Evolutionary conservation across 35 echinoderm and acorn worm species (phyloP).

Genomic region (Heliocidaris tuberculata): DNA sequence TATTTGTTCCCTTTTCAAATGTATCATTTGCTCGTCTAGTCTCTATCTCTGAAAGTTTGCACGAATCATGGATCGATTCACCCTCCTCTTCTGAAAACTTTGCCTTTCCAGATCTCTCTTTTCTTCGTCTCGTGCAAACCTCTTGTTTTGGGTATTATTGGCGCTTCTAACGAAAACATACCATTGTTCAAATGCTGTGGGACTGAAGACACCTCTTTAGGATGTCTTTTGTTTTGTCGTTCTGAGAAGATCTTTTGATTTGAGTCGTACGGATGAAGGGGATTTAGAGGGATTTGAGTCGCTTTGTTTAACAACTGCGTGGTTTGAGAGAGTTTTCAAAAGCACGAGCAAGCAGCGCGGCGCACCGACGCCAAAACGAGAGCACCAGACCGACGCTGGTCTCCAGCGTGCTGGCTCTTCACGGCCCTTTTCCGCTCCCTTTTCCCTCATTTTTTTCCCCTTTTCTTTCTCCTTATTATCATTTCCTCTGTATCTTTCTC

Average conservation of each 20-base stretch:
- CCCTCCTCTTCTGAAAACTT: background rate
- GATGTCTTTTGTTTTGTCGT: conserved; percentile 4
- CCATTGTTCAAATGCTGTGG: background rate
- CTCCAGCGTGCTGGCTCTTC: background rate
- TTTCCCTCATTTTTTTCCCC: background rate
- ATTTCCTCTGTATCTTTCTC: background rate
- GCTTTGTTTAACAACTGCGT: conserved; percentile 16
- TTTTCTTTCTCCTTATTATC: background rate
- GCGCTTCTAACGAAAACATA: conserved; percentile 16
- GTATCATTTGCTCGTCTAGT: background rate
- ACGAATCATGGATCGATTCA: background rate
- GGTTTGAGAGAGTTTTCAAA: background rate
- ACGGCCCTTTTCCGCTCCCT: background rate
- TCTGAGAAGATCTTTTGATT: background rate
- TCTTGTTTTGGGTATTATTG: background rate
- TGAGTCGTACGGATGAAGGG: background rate
- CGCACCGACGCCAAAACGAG: background rate
- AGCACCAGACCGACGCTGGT: background rate
- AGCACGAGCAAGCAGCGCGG: background rate
- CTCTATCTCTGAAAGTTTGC: background rate
- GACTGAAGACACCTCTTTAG: background rate
- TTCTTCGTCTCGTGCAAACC: background rate
- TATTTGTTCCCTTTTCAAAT: background rate
- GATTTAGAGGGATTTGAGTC: background rate
- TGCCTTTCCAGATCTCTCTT: background rate